Percentiles rank a stretch among this genome's conserved stretches.
Conservation (phyloP, 2,888 invertebrate genomes). For the Prostheceraeus crozeri region DNA sequence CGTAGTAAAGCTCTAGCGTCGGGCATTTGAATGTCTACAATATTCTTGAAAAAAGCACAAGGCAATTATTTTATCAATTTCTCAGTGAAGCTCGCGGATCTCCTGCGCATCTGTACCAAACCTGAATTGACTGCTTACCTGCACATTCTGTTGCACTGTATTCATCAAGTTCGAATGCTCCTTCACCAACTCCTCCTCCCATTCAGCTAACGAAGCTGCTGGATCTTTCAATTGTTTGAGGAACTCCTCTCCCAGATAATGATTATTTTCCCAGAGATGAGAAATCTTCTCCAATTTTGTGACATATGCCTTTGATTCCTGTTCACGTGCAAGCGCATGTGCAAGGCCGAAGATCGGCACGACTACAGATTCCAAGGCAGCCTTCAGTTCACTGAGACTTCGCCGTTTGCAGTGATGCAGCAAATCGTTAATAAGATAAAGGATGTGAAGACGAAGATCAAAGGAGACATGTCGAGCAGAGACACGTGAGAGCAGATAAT, state of each 20-base stretch:
- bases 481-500: conserved; percentile 32
- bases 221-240: conserved; percentile 45
- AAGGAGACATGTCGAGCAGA: conserved; percentile 60
- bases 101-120: too few species aligned
- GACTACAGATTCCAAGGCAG: conserved; percentile 84
- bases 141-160: too few species aligned
- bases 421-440: conserved; percentile 96
- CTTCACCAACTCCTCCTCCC: too few species aligned
- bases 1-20: too few species aligned
- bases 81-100: too few species aligned
- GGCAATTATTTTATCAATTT: too few species aligned
- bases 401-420: conserved; percentile 67
- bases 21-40: too few species aligned
- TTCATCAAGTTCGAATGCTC: too few species aligned
- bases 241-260: conserved; percentile 62
- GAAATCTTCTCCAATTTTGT: conserved; percentile 61
- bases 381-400: conserved; percentile 67
- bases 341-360: conserved; percentile 96
- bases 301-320: conserved; percentile 64
- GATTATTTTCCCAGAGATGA: conserved; percentile 88
- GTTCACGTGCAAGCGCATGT: conserved; percentile 73
- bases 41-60: too few species aligned
- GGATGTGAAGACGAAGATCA: conserved; percentile 86
- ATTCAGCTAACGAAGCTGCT: conserved; percentile 8
- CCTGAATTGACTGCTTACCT: too few species aligned